Conservation (phyloP, 2,797 vertebrate genomes). For the Melanotaenia maccullochi region DNA sequence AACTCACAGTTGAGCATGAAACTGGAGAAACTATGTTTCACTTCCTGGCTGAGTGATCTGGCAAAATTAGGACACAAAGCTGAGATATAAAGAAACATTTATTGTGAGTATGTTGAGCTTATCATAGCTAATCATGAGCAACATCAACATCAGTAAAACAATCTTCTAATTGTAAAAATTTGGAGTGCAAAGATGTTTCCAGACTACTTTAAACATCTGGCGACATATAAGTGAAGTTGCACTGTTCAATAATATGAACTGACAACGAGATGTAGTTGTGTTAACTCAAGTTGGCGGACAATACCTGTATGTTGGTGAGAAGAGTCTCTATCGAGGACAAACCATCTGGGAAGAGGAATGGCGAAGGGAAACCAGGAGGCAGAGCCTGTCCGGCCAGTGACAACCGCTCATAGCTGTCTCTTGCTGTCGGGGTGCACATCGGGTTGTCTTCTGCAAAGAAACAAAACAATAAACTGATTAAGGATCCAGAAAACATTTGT, state of each 20-base stretch:
- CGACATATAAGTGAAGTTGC: background rate
- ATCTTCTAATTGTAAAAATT: background rate
- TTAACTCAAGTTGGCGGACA: background rate
- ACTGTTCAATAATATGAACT: background rate
- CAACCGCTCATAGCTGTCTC: constrained; percentile 98
- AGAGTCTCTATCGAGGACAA: constrained; percentile 99
- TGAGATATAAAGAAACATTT: background rate
- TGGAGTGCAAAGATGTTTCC: background rate
- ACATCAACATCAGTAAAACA: background rate
- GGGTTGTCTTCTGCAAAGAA: constrained; percentile 92
- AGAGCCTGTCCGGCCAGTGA: constrained; percentile 93
- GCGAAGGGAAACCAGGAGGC: constrained; percentile 96
- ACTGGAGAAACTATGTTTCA: background rate
- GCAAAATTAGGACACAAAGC: background rate
- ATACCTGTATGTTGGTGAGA: constrained; percentile 91
- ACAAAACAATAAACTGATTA: constrained; percentile 5
- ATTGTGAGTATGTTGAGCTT: background rate
- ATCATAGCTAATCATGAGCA: background rate
- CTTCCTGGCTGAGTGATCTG: background rate
- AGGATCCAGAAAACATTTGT: constrained; percentile 14
- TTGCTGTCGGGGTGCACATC: constrained; percentile 96
- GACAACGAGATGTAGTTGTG: background rate
- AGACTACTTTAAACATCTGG: background rate
- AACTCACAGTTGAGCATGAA: background rate
- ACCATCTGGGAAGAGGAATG: constrained; percentile 98